Conservation (phyloP, 2,113 vertebrate species). For the Piaya cayana region DNA sequence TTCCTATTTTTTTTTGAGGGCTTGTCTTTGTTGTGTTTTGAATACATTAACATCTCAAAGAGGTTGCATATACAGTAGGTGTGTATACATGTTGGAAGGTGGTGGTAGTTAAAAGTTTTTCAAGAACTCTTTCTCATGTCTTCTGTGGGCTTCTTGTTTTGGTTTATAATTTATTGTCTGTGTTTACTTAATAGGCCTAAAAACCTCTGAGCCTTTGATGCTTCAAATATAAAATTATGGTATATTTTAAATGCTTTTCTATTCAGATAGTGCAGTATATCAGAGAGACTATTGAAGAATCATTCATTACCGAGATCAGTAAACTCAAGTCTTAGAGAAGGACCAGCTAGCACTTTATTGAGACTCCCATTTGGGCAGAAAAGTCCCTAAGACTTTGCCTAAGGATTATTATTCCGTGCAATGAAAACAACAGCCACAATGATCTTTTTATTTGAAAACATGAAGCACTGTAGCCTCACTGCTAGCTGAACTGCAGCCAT, state of each 20-base stretch:
- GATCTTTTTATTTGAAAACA: neutral
- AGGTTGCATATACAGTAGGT: neutral
- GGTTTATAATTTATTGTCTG: neutral
- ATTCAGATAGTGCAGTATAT: neutral
- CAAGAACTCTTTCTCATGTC: neutral
- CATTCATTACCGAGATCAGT: neutral
- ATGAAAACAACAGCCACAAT: neutral
- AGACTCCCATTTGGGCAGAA: neutral
- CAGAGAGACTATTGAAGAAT: neutral
- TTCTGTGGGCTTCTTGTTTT: neutral
- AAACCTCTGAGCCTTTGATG: neutral
- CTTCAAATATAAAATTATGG: neutral
- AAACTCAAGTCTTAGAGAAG: neutral
- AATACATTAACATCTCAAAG: neutral
- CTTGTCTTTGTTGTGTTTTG: neutral
- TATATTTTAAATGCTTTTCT: neutral
- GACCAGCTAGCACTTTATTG: neutral
- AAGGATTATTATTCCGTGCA: neutral
- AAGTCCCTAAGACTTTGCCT: neutral
- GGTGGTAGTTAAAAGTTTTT: neutral
- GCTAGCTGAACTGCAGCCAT: neutral
- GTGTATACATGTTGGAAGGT: neutral
- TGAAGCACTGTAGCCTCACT: neutral
- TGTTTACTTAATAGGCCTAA: neutral
- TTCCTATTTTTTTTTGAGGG: neutral